Conservation (phyloP, 92 coral and sea anemone genomes). For the Bergia sp. region DNA sequence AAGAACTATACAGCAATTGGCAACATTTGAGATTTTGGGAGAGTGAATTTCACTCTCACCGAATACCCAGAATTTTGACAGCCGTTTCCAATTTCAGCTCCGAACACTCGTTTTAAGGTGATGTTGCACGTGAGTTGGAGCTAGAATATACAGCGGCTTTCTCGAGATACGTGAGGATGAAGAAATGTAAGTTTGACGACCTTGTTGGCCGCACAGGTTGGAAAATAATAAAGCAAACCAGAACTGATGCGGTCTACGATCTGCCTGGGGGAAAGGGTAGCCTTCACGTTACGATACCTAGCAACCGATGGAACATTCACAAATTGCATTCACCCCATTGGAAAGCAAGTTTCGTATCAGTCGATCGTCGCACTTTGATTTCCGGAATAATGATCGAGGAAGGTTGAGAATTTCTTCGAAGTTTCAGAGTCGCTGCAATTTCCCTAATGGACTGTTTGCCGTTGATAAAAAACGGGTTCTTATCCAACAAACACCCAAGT, state of each 20-base stretch:
- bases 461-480: conserved; percentile 53
- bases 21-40: no score
- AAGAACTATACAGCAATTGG: no score
- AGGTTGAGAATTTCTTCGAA: neutral
- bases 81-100: no score
- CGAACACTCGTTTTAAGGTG: no score
- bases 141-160: conserved; percentile 1
- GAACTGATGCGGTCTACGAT: conserved; percentile 22
- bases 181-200: conserved; percentile 2
- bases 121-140: neutral
- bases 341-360: conserved; percentile 39
- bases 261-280: conserved; percentile 38
- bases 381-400: neutral
- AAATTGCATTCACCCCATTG: neutral
- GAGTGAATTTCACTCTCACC: no score
- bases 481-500: conserved; percentile 62
- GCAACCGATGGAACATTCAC: conserved; percentile 35
- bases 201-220: conserved; percentile 9
- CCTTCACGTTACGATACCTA: conserved; percentile 25
- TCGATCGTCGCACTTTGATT: conserved; percentile 18
- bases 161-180: neutral
- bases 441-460: conserved; percentile 57
- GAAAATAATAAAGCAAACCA: conserved; percentile 17
- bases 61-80: no score
- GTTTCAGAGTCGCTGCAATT: neutral